Percentiles rank a stretch among this genome's conserved stretches.
Evolutionary conservation across 2,113 vertebrate species (phyloP).

Genomic region (Callithrix jacchus): DNA sequence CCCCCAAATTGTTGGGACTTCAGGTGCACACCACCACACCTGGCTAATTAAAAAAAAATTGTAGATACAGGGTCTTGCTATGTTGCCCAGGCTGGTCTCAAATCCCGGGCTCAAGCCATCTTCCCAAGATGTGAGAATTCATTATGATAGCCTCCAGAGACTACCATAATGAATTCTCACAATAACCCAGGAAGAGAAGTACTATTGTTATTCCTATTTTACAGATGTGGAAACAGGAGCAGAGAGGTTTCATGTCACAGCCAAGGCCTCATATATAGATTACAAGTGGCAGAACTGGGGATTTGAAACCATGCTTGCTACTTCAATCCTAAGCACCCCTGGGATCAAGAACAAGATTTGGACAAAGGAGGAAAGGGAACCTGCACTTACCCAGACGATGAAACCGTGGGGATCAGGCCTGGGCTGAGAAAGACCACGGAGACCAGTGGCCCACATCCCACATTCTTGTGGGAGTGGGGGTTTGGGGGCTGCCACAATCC

Average conservation of each 20-base stretch:
- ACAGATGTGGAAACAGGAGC: slow-evolving; percentile 9
- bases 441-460: background rate
- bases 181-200: background rate
- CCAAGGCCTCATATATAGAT: background rate
- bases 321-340: background rate
- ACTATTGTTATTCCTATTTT: background rate
- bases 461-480: background rate
- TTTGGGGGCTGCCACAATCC: background rate
- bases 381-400: background rate
- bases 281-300: background rate
- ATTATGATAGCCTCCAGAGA: background rate
- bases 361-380: slow-evolving; percentile 1
- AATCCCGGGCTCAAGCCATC: no score
- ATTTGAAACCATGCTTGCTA: background rate
- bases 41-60: no score
- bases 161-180: background rate
- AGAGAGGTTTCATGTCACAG: background rate
- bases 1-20: no score
- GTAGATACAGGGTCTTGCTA: no score
- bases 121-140: no score
- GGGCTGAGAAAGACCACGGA: background rate
- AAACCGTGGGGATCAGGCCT: background rate
- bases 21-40: no score
- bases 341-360: slow-evolving; percentile 17
- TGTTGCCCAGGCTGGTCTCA: no score